Percentiles rank a stretch among this genome's conserved stretches.
These are phyloP conservation scores for Antechinus flavipes DNA, from an alignment of 2,113 vertebrate species.

Conservation along the genomic window DNA sequence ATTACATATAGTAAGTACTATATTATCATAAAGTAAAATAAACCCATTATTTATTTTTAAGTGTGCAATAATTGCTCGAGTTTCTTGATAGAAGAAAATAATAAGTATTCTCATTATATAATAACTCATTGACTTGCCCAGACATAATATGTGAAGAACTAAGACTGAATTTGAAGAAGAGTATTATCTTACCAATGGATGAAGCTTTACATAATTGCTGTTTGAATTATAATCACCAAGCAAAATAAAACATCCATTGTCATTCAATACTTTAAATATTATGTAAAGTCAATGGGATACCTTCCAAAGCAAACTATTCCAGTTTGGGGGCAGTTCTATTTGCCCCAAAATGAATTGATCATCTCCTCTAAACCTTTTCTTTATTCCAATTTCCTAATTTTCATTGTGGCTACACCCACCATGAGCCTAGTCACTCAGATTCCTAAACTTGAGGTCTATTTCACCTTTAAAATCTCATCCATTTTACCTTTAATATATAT, in stretches of 20 bases:
- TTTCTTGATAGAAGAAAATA: constrained; percentile 66
- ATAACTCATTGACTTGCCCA: constrained; percentile 44
- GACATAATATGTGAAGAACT: constrained; percentile 14
- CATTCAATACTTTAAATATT: constrained; percentile 31
- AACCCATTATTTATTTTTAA: constrained; percentile 59
- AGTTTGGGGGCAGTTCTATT: not conserved
- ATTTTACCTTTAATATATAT: not conserved
- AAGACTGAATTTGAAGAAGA: not conserved
- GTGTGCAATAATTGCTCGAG: constrained; percentile 40
- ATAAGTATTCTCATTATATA: constrained; percentile 22
- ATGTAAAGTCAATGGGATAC: not conserved
- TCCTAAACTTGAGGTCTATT: not conserved
- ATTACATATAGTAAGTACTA: constrained; percentile 54
- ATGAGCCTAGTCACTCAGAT: not conserved
- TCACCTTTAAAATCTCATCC: not conserved
- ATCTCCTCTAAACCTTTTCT: not conserved
- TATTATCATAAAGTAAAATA: constrained; percentile 67
- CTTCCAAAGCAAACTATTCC: not conserved
- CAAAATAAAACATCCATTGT: constrained; percentile 23
- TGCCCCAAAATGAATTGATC: not conserved
- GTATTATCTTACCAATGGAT: constrained; percentile 17
- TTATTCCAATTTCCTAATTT: not conserved
- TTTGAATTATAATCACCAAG: constrained; percentile 25
- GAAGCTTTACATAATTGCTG: constrained; percentile 8
- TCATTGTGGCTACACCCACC: not conserved